Conservation (phyloP, 2,797 vertebrate species). For the Hephaestus fuliginosus region DNA sequence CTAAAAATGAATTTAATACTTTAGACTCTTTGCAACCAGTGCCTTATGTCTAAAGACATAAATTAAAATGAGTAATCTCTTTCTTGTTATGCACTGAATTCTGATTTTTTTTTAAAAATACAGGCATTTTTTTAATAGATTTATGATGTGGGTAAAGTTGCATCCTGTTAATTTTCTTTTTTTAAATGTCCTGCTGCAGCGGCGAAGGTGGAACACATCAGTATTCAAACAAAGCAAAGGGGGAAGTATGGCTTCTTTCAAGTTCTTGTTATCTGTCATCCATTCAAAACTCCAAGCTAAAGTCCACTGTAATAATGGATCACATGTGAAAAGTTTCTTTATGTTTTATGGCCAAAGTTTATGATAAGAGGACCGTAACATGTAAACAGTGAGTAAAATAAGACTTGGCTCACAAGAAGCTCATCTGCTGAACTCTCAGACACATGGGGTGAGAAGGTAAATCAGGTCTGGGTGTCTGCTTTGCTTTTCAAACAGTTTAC, state of each 20-base stretch:
- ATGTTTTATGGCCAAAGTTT: constrained; percentile 64
- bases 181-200: constrained; percentile 55
- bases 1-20: not conserved
- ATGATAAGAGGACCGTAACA: constrained; percentile 56
- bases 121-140: not conserved
- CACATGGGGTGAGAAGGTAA: constrained; percentile 27
- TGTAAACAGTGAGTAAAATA: constrained; percentile 69
- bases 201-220: constrained; percentile 87
- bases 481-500: constrained; percentile 12
- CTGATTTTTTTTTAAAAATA: constrained; percentile 5
- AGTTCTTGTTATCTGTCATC: constrained; percentile 30
- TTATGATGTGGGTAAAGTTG: not conserved
- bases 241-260: constrained; percentile 29
- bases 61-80: not conserved
- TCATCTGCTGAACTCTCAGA: constrained; percentile 50
- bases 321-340: constrained; percentile 54
- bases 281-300: constrained; percentile 25
- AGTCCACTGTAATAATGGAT: constrained; percentile 62
- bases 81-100: constrained; percentile 3
- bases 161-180: not conserved
- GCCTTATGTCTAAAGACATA: not conserved
- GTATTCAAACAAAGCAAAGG: constrained; percentile 65
- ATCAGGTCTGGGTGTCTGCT: constrained; percentile 25
- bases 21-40: not conserved
- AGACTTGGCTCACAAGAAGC: constrained; percentile 53